Evolutionary conservation across 2,113 vertebrate species (phyloP).

Genomic region (Osmerus mordax): DNA sequence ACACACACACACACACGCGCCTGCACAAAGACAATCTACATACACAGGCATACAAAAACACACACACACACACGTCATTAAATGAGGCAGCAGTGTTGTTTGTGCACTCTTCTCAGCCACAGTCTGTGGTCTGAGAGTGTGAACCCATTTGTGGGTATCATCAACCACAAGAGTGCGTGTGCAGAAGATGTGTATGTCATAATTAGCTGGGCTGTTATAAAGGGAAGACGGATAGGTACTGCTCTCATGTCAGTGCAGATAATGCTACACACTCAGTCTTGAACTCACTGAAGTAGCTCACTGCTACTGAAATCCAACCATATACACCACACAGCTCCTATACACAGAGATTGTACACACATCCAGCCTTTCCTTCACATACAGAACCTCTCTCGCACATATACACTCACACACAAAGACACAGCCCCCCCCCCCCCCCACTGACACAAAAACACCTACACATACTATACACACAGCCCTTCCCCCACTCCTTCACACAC

Average conservation of each 20-base stretch:
- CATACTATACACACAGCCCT: background rate
- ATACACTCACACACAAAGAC: background rate
- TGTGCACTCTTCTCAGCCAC: too few species aligned
- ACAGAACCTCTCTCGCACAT: background rate
- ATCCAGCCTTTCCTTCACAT: background rate
- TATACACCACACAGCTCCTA: background rate
- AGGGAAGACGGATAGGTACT: constrained; percentile 6
- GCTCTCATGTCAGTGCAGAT: constrained; percentile 29
- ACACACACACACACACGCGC: constrained; percentile 2
- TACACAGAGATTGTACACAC: too few species aligned
- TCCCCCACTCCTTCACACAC: background rate
- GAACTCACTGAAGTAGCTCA: constrained; percentile 46
- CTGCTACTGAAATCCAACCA: constrained; percentile 11
- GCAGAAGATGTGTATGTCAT: background rate
- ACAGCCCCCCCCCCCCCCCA: background rate
- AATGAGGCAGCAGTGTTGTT: background rate
- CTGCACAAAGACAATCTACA: too few species aligned
- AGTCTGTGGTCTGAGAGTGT: too few species aligned
- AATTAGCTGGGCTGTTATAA: constrained; percentile 10
- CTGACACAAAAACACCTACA: background rate
- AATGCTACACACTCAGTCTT: constrained; percentile 44
- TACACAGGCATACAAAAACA: background rate
- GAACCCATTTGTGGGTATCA: background rate
- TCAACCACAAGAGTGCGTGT: background rate
- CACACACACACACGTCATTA: background rate